Evolutionary conservation across 2,113 vertebrate species (phyloP).

Genomic region (Morphnarchus princeps): DNA sequence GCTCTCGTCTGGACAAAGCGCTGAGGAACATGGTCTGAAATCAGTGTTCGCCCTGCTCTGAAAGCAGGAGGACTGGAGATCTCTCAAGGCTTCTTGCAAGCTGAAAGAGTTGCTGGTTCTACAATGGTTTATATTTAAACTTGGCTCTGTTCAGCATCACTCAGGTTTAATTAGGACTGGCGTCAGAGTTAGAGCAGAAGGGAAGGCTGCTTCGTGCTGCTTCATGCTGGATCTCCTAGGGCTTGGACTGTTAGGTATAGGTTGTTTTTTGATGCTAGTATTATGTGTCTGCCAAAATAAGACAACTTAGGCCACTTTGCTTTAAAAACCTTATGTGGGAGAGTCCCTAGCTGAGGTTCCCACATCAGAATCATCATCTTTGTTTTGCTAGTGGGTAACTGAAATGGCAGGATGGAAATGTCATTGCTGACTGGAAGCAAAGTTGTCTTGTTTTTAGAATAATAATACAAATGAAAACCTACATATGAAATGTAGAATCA

Average conservation of each 20-base stretch:
- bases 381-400: background rate
- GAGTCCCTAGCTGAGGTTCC: background rate
- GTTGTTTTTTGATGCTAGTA: background rate
- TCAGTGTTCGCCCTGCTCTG: background rate
- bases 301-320: background rate
- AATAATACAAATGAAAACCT: background rate
- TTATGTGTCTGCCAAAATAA: background rate
- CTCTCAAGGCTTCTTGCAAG: background rate
- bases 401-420: background rate
- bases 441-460: background rate
- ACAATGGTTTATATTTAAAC: background rate
- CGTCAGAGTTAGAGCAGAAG: background rate
- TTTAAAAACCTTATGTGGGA: background rate
- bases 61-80: background rate
- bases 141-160: background rate
- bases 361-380: fast-evolving
- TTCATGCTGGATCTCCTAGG: background rate
- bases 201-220: background rate
- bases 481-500: background rate
- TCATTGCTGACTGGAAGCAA: background rate
- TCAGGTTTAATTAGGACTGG: background rate
- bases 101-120: background rate
- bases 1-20: background rate
- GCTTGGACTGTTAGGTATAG: background rate
- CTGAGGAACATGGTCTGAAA: background rate